A percentile compares a stretch with the other conserved stretches of the same genome.
Evolutionary conservation across 2,797 vertebrate species (phyloP).

Genomic region (Morus bassanus): DNA sequence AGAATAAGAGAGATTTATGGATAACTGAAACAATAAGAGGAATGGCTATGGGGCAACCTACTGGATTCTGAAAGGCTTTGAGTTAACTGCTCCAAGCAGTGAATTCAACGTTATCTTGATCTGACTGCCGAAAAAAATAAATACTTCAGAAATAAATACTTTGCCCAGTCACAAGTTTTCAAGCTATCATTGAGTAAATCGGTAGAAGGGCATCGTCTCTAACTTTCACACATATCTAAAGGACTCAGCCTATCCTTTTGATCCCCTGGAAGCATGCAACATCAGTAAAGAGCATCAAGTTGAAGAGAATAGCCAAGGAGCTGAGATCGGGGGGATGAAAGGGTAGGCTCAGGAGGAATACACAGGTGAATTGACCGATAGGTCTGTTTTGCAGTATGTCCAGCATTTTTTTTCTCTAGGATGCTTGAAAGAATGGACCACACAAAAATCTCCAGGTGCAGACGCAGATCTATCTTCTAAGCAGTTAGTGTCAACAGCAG

Average conservation of each 20-base stretch:
- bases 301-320: neutral
- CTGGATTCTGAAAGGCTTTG: neutral
- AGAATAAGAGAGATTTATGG: constrained; percentile 37
- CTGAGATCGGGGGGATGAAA: neutral
- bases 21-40: constrained; percentile 51
- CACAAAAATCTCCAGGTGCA: neutral
- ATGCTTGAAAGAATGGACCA: neutral
- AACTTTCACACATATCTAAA: constrained; percentile 3
- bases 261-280: neutral
- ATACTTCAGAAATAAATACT: neutral
- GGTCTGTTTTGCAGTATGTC: neutral
- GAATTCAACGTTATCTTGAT: constrained; percentile 27
- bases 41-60: constrained; percentile 8
- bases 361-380: neutral
- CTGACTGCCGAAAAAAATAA: constrained; percentile 24
- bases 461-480: neutral
- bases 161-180: neutral
- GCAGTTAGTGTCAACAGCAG: neutral
- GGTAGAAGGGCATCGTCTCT: neutral
- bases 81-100: neutral
- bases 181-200: neutral
- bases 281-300: neutral
- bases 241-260: neutral
- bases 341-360: neutral
- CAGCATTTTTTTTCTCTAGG: neutral